Evolutionary conservation across 2,113 vertebrate species (phyloP).

Genomic region (Cnemophilus loriae): DNA sequence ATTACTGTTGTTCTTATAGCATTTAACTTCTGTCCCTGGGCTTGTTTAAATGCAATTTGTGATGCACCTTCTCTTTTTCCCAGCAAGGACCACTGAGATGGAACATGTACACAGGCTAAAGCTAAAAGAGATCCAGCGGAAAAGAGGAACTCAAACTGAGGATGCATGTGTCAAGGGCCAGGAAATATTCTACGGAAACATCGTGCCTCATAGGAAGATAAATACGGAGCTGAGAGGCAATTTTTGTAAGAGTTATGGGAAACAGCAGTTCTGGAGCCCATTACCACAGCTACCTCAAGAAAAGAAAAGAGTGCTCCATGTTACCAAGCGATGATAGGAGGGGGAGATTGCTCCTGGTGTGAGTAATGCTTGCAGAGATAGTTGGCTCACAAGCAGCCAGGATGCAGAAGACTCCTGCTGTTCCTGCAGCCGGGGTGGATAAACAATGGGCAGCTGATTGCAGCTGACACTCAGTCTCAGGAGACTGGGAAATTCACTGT

Average conservation of each 20-base stretch:
- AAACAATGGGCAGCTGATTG: not conserved
- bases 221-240: not conserved
- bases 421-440: not conserved
- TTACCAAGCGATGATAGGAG: not conserved
- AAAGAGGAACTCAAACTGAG: not conserved
- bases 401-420: not conserved
- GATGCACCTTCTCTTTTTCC: not conserved
- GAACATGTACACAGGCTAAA: not conserved
- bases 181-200: not conserved
- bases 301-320: not conserved
- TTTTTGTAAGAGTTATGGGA: not conserved
- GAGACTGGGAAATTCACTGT: not conserved
- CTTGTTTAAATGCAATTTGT: conserved; percentile 11
- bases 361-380: not conserved
- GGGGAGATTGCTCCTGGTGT: not conserved
- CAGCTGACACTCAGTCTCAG: not conserved
- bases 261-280: not conserved
- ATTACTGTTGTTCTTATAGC: not conserved
- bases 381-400: not conserved
- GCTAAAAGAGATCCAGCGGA: not conserved
- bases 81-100: not conserved
- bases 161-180: not conserved
- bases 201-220: not conserved
- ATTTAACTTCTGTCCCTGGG: not conserved
- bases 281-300: not conserved